Evolutionary conservation across 2,113 vertebrate genomes (phyloP).

Genomic region (Indri indri): DNA sequence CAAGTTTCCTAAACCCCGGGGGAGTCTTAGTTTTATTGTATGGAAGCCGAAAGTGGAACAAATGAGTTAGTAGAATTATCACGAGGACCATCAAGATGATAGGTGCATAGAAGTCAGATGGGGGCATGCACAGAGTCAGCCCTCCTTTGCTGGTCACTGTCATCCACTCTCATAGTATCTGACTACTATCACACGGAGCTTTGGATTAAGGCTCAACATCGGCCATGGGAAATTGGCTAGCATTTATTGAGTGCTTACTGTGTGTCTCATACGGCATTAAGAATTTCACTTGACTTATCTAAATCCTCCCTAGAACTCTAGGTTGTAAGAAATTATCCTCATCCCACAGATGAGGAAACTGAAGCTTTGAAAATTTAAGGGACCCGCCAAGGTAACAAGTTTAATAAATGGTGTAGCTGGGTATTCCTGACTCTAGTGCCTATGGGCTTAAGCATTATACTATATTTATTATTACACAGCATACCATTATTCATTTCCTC

Average conservation of each 20-base stretch:
- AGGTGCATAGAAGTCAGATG: too few relatives aligned
- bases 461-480: neutral
- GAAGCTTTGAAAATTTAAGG: neutral
- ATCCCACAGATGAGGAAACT: neutral
- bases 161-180: fast-evolving
- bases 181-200: neutral
- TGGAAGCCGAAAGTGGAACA: neutral
- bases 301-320: neutral
- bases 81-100: neutral
- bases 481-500: too few relatives aligned
- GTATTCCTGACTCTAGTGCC: fast-evolving
- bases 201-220: neutral
- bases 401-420: neutral
- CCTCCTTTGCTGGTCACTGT: neutral
- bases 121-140: neutral
- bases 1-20: neutral
- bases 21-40: neutral
- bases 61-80: neutral
- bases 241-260: neutral
- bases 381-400: neutral
- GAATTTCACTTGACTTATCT: neutral
- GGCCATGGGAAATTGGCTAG: neutral
- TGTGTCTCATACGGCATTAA: neutral
- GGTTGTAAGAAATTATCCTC: neutral
- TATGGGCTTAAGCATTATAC: neutral